phyloP scores from a whole-genome alignment of 1,140 invertebrate species.

The Drosophila ficusphila region DNA sequence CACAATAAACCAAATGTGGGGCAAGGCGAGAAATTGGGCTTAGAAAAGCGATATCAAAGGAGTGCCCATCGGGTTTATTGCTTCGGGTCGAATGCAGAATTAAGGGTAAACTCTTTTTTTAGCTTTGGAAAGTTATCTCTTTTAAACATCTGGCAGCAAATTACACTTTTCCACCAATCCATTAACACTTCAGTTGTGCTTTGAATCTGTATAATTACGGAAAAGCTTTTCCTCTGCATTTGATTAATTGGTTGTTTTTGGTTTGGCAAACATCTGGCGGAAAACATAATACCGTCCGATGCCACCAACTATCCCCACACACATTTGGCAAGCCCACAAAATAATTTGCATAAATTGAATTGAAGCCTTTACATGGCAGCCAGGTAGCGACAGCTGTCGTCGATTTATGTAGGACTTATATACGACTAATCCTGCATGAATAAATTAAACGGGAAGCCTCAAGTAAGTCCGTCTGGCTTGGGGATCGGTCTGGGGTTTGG shows the following conservation, averaged over 20 bases:
- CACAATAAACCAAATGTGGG: slow-evolving; percentile 46
- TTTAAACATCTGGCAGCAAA: too few relatives aligned
- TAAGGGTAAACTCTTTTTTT: slow-evolving; percentile 7
- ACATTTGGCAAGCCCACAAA: slow-evolving; percentile 27
- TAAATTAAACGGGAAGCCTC: slow-evolving; percentile 61
- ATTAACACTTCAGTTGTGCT: not conserved
- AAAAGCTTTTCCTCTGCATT: not conserved
- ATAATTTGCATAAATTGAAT: slow-evolving; percentile 43
- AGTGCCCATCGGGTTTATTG: slow-evolving; percentile 12
- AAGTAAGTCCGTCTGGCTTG: slow-evolving; percentile 14
- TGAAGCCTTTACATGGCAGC: slow-evolving; percentile 28
- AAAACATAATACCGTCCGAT: not conserved
- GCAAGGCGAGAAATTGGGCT: slow-evolving; percentile 32
- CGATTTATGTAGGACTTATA: slow-evolving; percentile 28
- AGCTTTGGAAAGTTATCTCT: slow-evolving; percentile 2
- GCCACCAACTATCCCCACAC: not conserved
- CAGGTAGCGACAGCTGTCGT: slow-evolving; percentile 53
- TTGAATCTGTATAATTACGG: not conserved
- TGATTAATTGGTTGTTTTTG: slow-evolving; percentile 4
- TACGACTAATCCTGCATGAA: slow-evolving; percentile 55
- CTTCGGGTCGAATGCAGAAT: slow-evolving; percentile 1
- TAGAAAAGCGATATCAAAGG: not conserved
- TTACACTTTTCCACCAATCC: not conserved
- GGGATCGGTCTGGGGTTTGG: slow-evolving; percentile 30
- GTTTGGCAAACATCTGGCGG: slow-evolving; percentile 15